Percentiles rank a stretch among this genome's conserved stretches.
Evolutionary conservation across 2,888 invertebrate genomes (phyloP).

Genomic region (Lycaena phlaeas): DNA sequence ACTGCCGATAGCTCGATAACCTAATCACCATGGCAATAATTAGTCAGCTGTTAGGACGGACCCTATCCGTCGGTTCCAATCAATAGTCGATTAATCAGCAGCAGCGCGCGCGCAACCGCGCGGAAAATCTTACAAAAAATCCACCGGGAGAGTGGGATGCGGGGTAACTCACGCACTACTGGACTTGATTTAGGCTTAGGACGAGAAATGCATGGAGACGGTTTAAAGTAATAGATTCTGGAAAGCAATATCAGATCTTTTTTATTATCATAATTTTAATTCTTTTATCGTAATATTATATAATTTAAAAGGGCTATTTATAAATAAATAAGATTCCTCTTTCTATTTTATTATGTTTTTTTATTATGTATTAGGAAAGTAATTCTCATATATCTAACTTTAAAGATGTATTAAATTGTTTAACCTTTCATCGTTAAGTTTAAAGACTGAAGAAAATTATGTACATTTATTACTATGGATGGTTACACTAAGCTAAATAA

Average conservation of each 20-base stretch:
- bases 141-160: slow-evolving; percentile 30
- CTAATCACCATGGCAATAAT: background rate
- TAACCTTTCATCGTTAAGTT: too few relatives aligned
- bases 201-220: slow-evolving; percentile 30
- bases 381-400: too few relatives aligned
- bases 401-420: too few relatives aligned
- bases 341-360: too few relatives aligned
- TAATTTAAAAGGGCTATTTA: slow-evolving; percentile 3
- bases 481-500: too few relatives aligned
- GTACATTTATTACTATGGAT: too few relatives aligned
- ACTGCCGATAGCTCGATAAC: background rate
- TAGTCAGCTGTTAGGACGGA: background rate
- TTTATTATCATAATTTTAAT: background rate
- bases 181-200: slow-evolving; percentile 37
- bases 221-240: background rate
- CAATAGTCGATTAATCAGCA: slow-evolving; percentile 69
- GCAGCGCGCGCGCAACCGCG: slow-evolving; percentile 55
- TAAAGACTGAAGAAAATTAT: too few relatives aligned
- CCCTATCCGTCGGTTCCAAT: slow-evolving; percentile 47
- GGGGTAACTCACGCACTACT: slow-evolving; percentile 42
- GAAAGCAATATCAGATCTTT: background rate
- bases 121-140: slow-evolving; percentile 72
- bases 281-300: background rate
- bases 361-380: too few relatives aligned
- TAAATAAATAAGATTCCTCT: too few relatives aligned